Evolutionary conservation across 2,888 invertebrate genomes (phyloP).

Genomic region (Polylopha cassiicola): DNA sequence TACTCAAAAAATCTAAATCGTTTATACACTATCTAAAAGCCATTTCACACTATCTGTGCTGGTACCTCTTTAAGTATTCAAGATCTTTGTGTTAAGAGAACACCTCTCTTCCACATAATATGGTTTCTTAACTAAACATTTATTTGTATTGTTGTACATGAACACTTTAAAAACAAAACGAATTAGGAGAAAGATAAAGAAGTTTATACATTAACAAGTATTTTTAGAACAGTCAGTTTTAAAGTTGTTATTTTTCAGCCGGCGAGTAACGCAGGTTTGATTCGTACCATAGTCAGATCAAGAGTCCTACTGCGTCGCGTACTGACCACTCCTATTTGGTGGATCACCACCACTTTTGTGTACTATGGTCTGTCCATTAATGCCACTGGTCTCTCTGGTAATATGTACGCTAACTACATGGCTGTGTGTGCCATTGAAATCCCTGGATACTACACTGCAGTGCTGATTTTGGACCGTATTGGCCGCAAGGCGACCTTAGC

Average conservation of each 20-base stretch:
- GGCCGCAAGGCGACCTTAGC: conserved; percentile 80
- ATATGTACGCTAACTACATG: conserved; percentile 85
- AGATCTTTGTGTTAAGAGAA: no score
- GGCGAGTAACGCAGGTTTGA: conserved; percentile 2
- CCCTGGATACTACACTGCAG: conserved; percentile 81
- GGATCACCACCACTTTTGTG: conserved; percentile 86
- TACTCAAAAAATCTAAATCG: no score
- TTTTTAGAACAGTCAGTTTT: not conserved
- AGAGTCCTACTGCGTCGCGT: conserved; percentile 74
- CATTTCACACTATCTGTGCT: no score
- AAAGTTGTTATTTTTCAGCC: not conserved
- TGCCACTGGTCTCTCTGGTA: conserved; percentile 83
- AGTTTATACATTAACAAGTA: not conserved
- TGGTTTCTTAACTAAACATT: no score
- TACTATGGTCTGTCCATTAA: conserved; percentile 89
- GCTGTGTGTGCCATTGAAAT: conserved; percentile 81
- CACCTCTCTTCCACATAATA: no score
- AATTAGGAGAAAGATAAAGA: no score
- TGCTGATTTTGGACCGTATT: conserved; percentile 77
- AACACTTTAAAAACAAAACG: no score
- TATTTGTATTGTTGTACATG: no score
- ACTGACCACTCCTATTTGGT: conserved; percentile 83
- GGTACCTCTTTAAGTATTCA: no score
- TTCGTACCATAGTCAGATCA: conserved; percentile 61
- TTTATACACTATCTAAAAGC: no score